Evolutionary conservation across 2,888 invertebrate genomes (phyloP), one percentile per base, ranked within the genome.

Genomic region (Drosophila greeni): DNA sequence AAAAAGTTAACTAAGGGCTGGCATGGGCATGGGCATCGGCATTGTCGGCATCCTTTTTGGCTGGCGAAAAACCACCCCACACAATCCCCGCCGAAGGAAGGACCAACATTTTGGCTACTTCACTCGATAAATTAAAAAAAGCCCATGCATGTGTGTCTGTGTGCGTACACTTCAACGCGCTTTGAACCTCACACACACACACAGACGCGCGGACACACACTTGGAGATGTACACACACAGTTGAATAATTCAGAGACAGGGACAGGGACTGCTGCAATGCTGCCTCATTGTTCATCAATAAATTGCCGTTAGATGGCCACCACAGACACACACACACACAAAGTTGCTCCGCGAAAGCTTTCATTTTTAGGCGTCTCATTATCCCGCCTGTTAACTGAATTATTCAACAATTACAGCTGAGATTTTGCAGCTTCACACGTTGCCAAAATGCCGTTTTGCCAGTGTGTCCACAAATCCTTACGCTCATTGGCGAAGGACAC

Each of bases 1-100:
- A 82, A 84, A 72, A 80, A 72, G 82, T 82, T 80, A 84, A 78
- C 82, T 75, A 71, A 80, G 82, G 84, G 79, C 79, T 57, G 83
- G 75, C 45, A 45, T 29, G 42, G 42, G 24, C 20, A 23, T 40
- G 43, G 40, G 23, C 42, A 42, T 24, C 16, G 24, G 14, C 29
- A 45, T 47, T 14, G 45, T 47, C 45, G 45, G 45, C 82, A 83
- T 83, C 78, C 75, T 52, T 39, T 49, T 18, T n/a, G 34, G 42
- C 42, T 33, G 59, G 59, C 40, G n/a, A 11, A 43, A 43, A 83
- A 68, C 75, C 75, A 81, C 81, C 78, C 75, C 81, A 62, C 62
- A 70, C 62, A 70, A 45, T 39, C 62, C 75, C 45, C 42, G 37
- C 56, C 51, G 20, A 59, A 59, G 59, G 31, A 59, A 59, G 59